phyloP scores from a whole-genome alignment of 2,797 vertebrate species.

The Ceryle rudis region DNA sequence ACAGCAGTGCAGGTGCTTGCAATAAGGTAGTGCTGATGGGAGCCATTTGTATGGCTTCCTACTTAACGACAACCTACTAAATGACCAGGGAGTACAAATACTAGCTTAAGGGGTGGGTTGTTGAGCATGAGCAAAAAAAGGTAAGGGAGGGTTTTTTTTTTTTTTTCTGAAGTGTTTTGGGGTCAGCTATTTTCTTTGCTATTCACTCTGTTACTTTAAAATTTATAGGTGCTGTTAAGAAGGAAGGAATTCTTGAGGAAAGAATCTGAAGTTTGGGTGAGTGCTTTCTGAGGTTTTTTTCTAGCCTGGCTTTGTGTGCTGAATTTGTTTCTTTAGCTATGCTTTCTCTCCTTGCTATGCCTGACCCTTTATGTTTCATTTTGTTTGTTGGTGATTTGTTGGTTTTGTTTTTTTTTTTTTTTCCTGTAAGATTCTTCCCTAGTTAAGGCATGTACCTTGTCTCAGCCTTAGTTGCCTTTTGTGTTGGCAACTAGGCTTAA shows the following conservation, averaged over 20 bases:
- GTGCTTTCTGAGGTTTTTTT: not conserved
- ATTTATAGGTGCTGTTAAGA: accelerated
- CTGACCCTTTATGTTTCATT: not conserved
- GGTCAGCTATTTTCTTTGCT: accelerated
- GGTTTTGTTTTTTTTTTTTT: not conserved
- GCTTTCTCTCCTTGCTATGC: accelerated
- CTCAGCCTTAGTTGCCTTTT: not conserved
- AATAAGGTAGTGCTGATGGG: not conserved
- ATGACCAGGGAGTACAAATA: not conserved
- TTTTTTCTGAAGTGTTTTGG: accelerated
- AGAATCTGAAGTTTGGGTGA: not conserved
- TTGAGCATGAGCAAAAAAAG: accelerated
- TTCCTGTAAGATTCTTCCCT: accelerated
- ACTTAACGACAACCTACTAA: not conserved
- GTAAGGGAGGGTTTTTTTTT: no score
- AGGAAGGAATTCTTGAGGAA: not conserved
- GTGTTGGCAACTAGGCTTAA: not conserved
- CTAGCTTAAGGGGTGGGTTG: accelerated
- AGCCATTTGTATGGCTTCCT: not conserved
- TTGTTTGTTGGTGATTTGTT: no score
- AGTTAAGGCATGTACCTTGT: accelerated
- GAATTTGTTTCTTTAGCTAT: not conserved
- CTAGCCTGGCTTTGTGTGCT: accelerated
- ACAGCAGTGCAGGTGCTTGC: not conserved
- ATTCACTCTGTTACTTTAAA: accelerated